phyloP scores from a whole-genome alignment of 1,140 invertebrate species.

The Nasonia longicornis region DNA sequence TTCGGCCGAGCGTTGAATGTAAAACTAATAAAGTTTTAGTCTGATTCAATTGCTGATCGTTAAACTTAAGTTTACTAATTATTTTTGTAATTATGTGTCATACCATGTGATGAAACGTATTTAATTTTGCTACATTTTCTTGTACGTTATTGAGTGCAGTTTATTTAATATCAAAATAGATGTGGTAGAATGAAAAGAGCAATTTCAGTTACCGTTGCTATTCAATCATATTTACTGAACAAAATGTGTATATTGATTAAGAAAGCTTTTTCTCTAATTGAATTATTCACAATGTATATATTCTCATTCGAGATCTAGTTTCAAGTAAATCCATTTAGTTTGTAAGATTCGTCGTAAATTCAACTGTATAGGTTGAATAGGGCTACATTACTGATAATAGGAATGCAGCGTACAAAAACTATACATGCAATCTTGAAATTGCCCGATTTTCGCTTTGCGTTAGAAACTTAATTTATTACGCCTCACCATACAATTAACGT shows the following conservation, averaged over 20 bases:
- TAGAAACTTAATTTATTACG: slow-evolving; percentile 17
- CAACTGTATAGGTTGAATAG: not conserved
- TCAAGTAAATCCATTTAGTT: not conserved
- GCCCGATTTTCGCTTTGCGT: not conserved
- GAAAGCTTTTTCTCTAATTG: not conserved
- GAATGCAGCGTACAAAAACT: too few species aligned
- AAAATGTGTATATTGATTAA: too few species aligned
- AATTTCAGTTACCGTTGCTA: not conserved
- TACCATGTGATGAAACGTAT: not conserved
- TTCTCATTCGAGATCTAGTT: not conserved
- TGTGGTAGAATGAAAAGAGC: not conserved
- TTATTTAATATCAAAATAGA: not conserved
- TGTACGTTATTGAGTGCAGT: not conserved
- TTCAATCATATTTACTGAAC: too few species aligned
- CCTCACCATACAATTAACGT: not conserved
- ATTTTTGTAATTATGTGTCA: not conserved
- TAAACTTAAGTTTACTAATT: not conserved
- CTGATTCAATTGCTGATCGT: not conserved
- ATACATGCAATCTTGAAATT: not conserved
- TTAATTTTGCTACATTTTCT: not conserved
- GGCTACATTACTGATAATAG: not conserved
- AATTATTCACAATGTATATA: not conserved
- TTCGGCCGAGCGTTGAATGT: not conserved
- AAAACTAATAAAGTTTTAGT: not conserved
- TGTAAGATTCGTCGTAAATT: not conserved